Evolutionary conservation across 2,888 invertebrate species (phyloP).

Genomic region (Autographa gamma): DNA sequence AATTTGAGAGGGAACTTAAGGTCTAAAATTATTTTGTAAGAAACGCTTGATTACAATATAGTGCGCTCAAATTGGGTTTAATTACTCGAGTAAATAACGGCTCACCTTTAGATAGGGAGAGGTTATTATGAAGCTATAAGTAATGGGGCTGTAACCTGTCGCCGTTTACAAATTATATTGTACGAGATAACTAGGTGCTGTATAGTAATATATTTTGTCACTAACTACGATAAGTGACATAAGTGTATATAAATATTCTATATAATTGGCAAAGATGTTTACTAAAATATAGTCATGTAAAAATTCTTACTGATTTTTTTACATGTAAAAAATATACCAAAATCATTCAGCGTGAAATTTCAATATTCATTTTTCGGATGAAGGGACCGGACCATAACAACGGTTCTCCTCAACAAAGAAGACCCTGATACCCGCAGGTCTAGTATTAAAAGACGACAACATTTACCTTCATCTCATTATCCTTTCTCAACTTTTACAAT

Average conservation of each 20-base stretch:
- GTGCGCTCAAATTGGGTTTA: constrained; percentile 52
- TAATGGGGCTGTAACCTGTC: constrained; percentile 49
- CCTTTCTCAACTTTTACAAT: constrained; percentile 3
- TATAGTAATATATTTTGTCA: background rate
- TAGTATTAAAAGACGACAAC: constrained; percentile 2
- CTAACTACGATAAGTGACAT: background rate
- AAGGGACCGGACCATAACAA: background rate
- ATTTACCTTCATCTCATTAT: constrained; percentile 4
- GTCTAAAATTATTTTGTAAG: constrained; percentile 48
- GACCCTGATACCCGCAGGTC: background rate
- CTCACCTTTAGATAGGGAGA: constrained; percentile 46
- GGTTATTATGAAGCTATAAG: constrained; percentile 46
- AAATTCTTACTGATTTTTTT: too few relatives aligned
- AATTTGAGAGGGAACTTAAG: constrained; percentile 63
- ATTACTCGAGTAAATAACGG: constrained; percentile 53
- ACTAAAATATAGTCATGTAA: too few relatives aligned
- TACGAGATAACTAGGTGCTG: constrained; percentile 2
- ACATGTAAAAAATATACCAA: background rate
- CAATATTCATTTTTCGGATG: background rate
- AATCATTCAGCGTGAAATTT: background rate
- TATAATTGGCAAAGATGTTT: too few relatives aligned
- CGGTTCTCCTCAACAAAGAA: background rate
- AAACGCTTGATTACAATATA: constrained; percentile 47
- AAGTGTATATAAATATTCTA: too few relatives aligned
- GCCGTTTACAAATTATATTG: constrained; percentile 32